Evolutionary conservation across 2,888 invertebrate species (phyloP).

Genomic region (Sphecodes monilicornis): DNA sequence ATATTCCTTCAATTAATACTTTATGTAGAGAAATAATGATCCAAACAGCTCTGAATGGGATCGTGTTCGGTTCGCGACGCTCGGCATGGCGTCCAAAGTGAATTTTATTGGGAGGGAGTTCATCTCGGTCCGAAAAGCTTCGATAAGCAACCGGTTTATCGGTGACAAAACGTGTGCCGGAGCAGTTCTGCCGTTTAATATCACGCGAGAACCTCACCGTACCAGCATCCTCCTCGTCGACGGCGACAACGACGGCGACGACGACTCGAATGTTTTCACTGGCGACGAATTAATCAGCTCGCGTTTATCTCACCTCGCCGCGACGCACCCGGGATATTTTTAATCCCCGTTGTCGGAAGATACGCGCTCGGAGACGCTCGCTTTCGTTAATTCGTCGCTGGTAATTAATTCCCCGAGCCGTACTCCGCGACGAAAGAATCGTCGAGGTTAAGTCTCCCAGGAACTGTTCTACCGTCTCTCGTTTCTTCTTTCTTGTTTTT

Average conservation of each 20-base stretch:
- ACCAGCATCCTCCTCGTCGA: background rate
- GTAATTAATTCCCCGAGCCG: constrained; percentile 21
- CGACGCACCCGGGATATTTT: constrained; percentile 28
- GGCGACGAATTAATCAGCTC: constrained; percentile 35
- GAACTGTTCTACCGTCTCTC: background rate
- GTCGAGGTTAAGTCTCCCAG: background rate
- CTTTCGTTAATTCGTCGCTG: constrained; percentile 22
- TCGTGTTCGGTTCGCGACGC: background rate
- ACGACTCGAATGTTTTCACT: constrained; percentile 47
- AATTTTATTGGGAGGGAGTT: constrained; percentile 45
- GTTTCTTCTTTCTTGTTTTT: too few species aligned
- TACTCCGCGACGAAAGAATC: background rate
- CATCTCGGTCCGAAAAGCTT: constrained; percentile 38
- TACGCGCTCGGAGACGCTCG: constrained; percentile 6
- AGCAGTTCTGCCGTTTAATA: constrained; percentile 42
- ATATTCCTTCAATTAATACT: background rate
- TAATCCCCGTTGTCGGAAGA: constrained; percentile 14
- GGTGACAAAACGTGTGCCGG: constrained; percentile 50
- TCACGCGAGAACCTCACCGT: constrained; percentile 16
- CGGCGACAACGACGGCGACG: background rate
- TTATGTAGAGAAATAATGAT: background rate
- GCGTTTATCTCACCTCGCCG: constrained; percentile 43
- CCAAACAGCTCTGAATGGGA: background rate
- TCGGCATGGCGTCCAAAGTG: constrained; percentile 15
- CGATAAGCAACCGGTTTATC: constrained; percentile 50